Evolutionary conservation across 2,888 invertebrate species (phyloP), one percentile per base, ranked within the genome.

Genomic region (Rhyacophila evoluta): DNA sequence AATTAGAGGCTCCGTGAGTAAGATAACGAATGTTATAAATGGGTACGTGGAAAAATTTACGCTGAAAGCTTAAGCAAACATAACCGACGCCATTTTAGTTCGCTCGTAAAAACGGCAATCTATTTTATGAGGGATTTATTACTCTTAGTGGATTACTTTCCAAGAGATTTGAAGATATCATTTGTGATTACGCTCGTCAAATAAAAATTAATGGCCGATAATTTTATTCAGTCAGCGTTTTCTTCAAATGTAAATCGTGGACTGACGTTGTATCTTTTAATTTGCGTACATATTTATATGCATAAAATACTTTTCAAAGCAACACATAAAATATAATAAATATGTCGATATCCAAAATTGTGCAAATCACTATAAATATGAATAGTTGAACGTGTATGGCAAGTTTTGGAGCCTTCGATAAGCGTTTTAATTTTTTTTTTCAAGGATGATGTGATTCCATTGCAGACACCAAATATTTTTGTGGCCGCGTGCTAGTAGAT

Each of bases 111-210:
- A 25, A 1, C 55, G 15, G 55, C 55, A 55, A 55, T 55, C 55
- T 55, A 55, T 55, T 55, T 55, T 55, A 55, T 55, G 55, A 55
- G 19, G 55, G 55, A 55, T 55, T 55, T 55, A 55, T 55, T 55
- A 55, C 55, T 55, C 15, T 55, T 55, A 10, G 55, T 19, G 19
- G 55, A 55, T 55, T 55, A 55, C 55, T 55, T 55, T 55, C 8
- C 12, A 19, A 55, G 55, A 12, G 55, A 55, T 55, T 55, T 55
- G 55, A 55, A 19, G 55, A 55, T 55, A 25, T 55, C 25, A 55
- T 55, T 55, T 55, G 8, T 25, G 55, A 55, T 55, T 55, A 55
- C 12, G 55, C 55, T 55, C 55, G 55, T 25, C 55, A 55, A 55
- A 55, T 55, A 55, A 55, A 55, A 55, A 55, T 55, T 19, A 55